Conservation (phyloP, 2,113 vertebrate genomes). For the Phylloscopus whistleri region DNA sequence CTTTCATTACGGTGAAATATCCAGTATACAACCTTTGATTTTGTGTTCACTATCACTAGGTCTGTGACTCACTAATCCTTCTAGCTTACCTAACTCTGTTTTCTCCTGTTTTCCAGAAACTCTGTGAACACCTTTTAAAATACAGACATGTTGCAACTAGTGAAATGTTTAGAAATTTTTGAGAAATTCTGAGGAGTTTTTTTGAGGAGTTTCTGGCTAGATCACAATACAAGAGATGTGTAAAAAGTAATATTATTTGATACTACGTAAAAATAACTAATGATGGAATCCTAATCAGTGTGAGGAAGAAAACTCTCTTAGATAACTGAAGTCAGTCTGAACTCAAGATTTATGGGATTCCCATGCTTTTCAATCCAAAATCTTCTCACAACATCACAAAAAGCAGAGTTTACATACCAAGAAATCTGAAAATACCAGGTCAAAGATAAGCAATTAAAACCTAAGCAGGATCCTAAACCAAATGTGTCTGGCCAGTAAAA, state of each 20-base stretch:
- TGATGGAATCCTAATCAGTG: neutral
- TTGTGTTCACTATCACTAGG: neutral
- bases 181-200: neutral
- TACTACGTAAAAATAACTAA: neutral
- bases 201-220: neutral
- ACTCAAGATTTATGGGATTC: neutral
- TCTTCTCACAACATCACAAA: neutral
- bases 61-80: neutral
- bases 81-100: neutral
- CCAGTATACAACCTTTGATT: neutral
- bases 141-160: neutral
- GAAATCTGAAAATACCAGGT: neutral
- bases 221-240: neutral
- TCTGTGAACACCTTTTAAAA: neutral
- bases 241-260: neutral
- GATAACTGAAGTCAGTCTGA: neutral
- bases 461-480: neutral
- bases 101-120: neutral
- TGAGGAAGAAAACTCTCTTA: neutral
- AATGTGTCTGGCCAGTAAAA: neutral
- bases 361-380: neutral
- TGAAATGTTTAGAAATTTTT: neutral
- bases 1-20: neutral
- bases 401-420: neutral
- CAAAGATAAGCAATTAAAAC: neutral